Evolutionary conservation across 2,888 invertebrate species (phyloP).

Genomic region (Dryococelus australis): DNA sequence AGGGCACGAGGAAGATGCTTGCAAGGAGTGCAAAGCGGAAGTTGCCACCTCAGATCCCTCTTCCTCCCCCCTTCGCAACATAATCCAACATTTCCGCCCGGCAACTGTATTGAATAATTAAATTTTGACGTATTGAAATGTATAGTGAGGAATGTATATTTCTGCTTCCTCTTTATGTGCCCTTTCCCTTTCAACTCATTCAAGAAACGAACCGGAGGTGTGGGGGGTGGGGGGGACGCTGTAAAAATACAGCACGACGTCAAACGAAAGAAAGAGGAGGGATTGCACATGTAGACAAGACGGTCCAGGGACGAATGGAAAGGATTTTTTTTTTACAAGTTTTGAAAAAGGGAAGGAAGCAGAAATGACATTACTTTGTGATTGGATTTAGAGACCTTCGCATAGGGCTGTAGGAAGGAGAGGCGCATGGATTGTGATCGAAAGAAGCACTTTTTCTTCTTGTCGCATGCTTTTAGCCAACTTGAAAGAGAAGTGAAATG

Average conservation of each 20-base stretch:
- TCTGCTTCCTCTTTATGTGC: constrained; percentile 10
- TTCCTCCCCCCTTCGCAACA: not conserved
- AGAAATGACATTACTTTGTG: constrained; percentile 18
- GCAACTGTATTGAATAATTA: constrained; percentile 34
- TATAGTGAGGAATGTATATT: constrained; percentile 31
- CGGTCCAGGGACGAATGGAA: not conserved
- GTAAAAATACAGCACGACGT: not conserved
- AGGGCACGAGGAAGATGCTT: not conserved
- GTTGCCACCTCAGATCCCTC: not conserved
- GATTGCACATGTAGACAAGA: not conserved
- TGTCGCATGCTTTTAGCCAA: no score
- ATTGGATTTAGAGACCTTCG: not conserved
- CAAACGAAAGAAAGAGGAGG: constrained; percentile 22
- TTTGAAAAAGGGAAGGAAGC: not conserved
- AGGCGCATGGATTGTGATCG: no score
- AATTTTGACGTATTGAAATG: constrained; percentile 37
- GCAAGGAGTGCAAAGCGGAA: not conserved
- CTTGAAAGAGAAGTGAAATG: no score
- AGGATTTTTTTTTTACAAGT: not conserved
- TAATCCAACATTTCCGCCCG: constrained; percentile 21
- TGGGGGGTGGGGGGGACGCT: not conserved
- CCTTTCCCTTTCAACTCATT: not conserved
- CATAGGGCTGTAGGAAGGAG: not conserved
- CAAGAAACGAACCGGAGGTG: not conserved
- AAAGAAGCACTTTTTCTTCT: no score